Evolutionary conservation across 1,140 invertebrate genomes (phyloP), one percentile per base, ranked within the genome.

Genomic region (Hycleus phaleratus): DNA sequence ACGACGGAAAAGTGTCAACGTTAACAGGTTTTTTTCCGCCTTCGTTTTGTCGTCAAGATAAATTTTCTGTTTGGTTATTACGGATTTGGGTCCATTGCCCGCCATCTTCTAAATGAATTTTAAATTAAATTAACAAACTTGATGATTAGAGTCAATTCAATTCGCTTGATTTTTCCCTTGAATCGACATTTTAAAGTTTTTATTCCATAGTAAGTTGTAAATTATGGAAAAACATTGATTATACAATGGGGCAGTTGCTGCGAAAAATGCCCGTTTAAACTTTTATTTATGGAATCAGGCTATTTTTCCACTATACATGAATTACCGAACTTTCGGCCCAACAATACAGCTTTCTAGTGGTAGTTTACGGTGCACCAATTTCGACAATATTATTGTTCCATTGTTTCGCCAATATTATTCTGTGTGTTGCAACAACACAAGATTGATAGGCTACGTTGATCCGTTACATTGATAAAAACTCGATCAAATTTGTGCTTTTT

Each of bases 151-250:
- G 4, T 32, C 32, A 32, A 32, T 32, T 32, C 7, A 32, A 4
- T 32, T 32, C 4, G 7, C 32, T 5, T 32, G 32, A 32, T 32
- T 32, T 32, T 32, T 32, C 7, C 0, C 32, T 32, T 7, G 4
- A 32, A 32, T 32, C 32, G 7, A 1, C 4, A 32, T 32, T 32
- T 32, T 32, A 3, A 4, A 7, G 32, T 32, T 32, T 32, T 5
- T 32, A 5, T 32, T 32, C 45, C 42, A 12, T 48, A 43, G 26
- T 45, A 58, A 46, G 49, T 45, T 57, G 59, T 61, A 59, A 62
- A 59, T 58, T 59, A 62, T 64, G 63, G 57, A 51, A 64, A 60
- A 64, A 64, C 60, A 62, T 62, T 64, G 63, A 64, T 64, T 60
- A 64, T 53, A 64, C 63, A 64, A 64, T 62, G 54, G 59, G 46